Conservation (phyloP, 2,888 invertebrate genomes). For the Metopia argyrocephala region DNA sequence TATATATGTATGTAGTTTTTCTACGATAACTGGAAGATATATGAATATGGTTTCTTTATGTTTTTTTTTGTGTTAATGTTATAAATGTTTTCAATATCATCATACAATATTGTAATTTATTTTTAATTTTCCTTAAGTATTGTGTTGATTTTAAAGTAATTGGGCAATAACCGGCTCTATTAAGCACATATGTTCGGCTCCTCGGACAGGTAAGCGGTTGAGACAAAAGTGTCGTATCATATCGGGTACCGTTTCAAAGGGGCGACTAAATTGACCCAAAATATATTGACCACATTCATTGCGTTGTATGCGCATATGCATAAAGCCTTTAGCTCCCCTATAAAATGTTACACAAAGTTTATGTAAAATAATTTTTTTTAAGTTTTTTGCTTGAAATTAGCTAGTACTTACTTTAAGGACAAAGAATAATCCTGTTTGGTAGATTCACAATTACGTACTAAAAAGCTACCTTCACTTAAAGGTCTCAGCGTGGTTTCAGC, state of each 20-base stretch:
- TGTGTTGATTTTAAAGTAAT: constrained; percentile 80
- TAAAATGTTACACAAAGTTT: background rate
- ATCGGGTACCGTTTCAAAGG: constrained; percentile 94
- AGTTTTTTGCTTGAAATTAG: background rate
- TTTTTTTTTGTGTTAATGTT: constrained; percentile 1
- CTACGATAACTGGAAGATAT: constrained; percentile 53
- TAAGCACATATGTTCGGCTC: constrained; percentile 97
- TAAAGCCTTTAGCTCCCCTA: constrained; percentile 96
- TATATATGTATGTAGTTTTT: constrained; percentile 33
- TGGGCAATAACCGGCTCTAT: constrained; percentile 94
- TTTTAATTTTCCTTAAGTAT: background rate
- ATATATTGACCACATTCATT: constrained; percentile 89
- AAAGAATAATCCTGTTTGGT: constrained; percentile 95
- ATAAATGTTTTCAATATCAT: background rate
- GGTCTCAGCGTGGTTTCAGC: constrained; percentile 92
- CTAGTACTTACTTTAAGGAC: constrained; percentile 91
- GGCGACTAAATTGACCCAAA: constrained; percentile 94
- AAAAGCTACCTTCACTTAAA: constrained; percentile 93
- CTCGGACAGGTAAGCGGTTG: constrained; percentile 94
- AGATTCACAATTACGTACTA: constrained; percentile 96
- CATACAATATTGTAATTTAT: background rate
- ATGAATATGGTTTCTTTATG: constrained; percentile 22
- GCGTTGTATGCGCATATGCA: constrained; percentile 97
- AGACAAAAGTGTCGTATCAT: constrained; percentile 96
- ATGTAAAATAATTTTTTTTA: background rate